phyloP scores from a whole-genome alignment of 2,113 vertebrate species.

The Smithornis capensis region DNA sequence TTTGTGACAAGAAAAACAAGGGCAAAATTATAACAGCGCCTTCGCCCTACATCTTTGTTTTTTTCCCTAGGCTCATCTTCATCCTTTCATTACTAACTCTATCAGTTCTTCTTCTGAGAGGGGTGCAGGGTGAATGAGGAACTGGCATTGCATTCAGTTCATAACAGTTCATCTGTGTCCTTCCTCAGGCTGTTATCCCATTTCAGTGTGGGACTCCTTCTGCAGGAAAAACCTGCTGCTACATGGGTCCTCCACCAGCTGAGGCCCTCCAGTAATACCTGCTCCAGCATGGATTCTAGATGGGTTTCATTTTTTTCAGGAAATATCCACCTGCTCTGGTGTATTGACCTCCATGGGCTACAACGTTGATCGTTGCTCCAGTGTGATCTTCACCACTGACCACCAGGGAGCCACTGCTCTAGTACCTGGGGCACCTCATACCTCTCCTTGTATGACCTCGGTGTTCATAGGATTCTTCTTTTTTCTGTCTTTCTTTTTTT shows the following conservation, averaged over 20 bases:
- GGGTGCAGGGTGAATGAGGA: neutral
- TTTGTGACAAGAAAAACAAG: neutral
- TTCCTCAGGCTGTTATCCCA: neutral
- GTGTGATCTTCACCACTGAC: neutral
- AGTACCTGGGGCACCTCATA: neutral
- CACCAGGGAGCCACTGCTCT: neutral
- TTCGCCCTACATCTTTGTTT: neutral
- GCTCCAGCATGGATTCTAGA: neutral
- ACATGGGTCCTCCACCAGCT: rapidly evolving
- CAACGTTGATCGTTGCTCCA: rapidly evolving
- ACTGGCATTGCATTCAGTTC: neutral
- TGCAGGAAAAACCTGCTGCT: neutral
- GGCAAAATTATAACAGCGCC: neutral
- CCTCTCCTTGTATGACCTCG: too few species aligned
- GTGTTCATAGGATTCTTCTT: neutral
- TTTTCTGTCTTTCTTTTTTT: neutral
- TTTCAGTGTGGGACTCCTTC: neutral
- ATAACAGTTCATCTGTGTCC: neutral
- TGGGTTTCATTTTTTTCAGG: neutral
- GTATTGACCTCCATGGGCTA: neutral
- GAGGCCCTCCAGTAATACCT: neutral
- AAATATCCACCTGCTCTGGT: neutral
- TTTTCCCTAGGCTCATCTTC: neutral
- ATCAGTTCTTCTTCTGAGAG: rapidly evolving
- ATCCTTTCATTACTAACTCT: neutral